Evolutionary conservation across 2,113 vertebrate species (phyloP).

Genomic region (Suricata suricatta): DNA sequence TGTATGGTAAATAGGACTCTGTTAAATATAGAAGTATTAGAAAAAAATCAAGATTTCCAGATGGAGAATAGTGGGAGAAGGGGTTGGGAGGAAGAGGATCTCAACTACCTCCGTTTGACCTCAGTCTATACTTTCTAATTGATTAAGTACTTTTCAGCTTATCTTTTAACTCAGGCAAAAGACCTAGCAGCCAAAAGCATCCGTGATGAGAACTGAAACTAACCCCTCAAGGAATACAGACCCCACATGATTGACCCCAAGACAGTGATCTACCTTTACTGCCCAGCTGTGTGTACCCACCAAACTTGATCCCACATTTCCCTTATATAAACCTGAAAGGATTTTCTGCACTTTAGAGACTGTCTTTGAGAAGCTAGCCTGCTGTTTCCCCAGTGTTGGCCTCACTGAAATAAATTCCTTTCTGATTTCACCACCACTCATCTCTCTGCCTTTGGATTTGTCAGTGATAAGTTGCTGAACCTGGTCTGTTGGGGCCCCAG

Average conservation of each 20-base stretch:
- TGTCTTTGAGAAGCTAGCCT: neutral
- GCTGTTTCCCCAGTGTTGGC: neutral
- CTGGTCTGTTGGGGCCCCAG: neutral
- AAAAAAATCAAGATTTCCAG: neutral
- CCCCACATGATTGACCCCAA: neutral
- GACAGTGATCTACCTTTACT: neutral
- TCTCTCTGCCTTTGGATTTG: neutral
- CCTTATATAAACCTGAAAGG: neutral
- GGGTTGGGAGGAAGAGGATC: neutral
- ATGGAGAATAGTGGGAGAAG: neutral
- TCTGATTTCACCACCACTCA: neutral
- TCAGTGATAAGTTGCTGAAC: neutral
- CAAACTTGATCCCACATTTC: neutral
- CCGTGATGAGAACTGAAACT: neutral
- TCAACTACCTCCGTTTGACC: neutral
- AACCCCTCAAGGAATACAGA: neutral
- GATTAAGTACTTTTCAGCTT: neutral
- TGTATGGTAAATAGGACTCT: neutral
- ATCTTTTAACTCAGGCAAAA: neutral
- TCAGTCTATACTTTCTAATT: neutral
- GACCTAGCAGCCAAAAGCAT: neutral
- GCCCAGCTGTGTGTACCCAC: neutral
- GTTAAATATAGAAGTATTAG: neutral
- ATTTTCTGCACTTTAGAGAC: neutral
- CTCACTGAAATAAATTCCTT: neutral